These are phyloP conservation scores for Ciconia nigra DNA, from an alignment of 2,797 vertebrate genomes.

Conservation along the genomic window DNA sequence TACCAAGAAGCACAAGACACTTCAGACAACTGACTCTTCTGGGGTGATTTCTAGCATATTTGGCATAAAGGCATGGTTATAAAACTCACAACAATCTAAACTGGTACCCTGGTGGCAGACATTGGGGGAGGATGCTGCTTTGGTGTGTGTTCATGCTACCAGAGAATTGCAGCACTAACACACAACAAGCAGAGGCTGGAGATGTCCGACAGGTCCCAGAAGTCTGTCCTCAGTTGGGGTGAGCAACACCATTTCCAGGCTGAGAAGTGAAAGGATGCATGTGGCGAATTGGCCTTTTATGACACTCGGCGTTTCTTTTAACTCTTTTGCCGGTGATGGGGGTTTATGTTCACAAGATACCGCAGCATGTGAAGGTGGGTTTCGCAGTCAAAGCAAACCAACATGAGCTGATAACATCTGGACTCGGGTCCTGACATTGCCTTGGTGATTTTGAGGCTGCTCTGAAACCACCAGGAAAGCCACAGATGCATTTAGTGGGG, in stretches of 20 bases:
- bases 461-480: background rate
- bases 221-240: background rate
- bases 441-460: background rate
- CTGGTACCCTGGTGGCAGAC: background rate
- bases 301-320: background rate
- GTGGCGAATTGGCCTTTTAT: background rate
- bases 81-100: background rate
- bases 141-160: accelerated
- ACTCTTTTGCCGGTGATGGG: background rate
- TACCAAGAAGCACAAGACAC: background rate
- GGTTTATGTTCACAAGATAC: background rate
- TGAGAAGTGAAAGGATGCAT: background rate
- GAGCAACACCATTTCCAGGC: background rate
- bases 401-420: background rate
- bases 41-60: background rate
- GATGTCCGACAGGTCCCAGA: background rate
- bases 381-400: background rate
- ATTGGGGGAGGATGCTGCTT: background rate
- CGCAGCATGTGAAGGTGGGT: background rate
- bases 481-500: background rate
- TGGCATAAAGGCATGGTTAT: background rate
- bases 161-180: background rate
- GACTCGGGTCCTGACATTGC: background rate
- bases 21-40: background rate
- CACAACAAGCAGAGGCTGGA: background rate